These are phyloP conservation scores for Gasterosteus nipponicus DNA, from an alignment of 2,113 vertebrate species.

Conservation along the genomic window DNA sequence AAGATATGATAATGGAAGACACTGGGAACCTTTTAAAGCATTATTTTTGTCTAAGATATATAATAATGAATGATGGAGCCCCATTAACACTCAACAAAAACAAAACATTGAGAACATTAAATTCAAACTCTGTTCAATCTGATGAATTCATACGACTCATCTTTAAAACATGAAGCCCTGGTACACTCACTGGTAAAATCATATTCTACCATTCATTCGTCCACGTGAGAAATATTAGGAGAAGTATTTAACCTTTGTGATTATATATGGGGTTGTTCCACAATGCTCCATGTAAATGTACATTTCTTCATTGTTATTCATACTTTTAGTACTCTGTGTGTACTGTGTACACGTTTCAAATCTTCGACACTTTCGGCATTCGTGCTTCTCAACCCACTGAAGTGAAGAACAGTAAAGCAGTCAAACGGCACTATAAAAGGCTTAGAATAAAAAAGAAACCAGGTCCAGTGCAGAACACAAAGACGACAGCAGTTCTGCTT, in stretches of 20 bases:
- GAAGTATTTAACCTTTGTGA: not conserved
- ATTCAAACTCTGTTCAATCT: not conserved
- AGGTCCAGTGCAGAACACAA: conserved; percentile 36
- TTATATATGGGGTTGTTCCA: not conserved
- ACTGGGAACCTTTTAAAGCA: not conserved
- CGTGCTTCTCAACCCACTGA: not conserved
- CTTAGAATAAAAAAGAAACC: conserved; percentile 19
- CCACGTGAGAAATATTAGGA: too few species aligned
- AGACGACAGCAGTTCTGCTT: conserved; percentile 47
- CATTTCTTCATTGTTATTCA: conserved; percentile 14
- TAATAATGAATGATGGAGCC: not conserved
- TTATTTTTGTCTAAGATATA: not conserved
- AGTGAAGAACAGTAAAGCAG: conserved; percentile 28
- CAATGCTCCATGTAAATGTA: not conserved
- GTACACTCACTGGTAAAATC: not conserved
- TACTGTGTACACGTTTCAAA: conserved; percentile 6
- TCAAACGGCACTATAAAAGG: conserved; percentile 24
- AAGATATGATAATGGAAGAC: not conserved
- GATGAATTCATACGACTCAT: not conserved
- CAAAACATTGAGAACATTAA: not conserved
- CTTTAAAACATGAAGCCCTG: not conserved
- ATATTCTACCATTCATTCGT: too few species aligned
- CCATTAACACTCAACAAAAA: not conserved
- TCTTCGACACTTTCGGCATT: not conserved
- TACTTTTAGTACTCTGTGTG: not conserved